Evolutionary conservation across 35 echinoderm and acorn worm genomes (phyloP), one percentile per base, ranked within the genome.

Genomic region (Heliocidaris erythrogramma): DNA sequence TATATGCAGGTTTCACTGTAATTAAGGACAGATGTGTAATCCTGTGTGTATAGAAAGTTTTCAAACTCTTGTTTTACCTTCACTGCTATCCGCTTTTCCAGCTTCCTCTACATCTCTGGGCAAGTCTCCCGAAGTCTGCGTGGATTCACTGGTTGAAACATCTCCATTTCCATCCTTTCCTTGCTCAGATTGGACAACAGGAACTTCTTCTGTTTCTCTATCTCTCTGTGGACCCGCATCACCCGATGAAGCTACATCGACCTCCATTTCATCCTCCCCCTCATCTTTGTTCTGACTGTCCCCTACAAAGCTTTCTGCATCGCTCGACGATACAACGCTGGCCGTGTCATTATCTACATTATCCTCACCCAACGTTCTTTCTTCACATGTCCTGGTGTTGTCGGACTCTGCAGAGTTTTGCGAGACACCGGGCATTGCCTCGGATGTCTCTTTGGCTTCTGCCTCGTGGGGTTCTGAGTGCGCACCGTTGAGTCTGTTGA

Each of bases 1-100:
- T 42, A 42, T 42, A 42, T 42, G 3, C 35, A 42, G 35, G 35
- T 42, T 42, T 42, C 35, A 42, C 35, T 42, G 35, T 42, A 42
- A 42, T 42, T 42, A 42, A 42, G 49, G 0, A 52, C 10, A 12
- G 2, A 56, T 56, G 3, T 42, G 52, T 56, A 56, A 56, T 56
- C 8, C 14, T 13, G 7, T 56, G 52, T 56, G 10, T 12, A 12
- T 12, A 42, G 52, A 9, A 56, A 56, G 52, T 56, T 56, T 56
- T 56, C 7, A 12, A 56, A 56, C 52, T 56, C 11, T 56, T 56
- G 52, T 21, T 89, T 18, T 92, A 92, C 91, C 91, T 92, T 92
- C 91, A 92, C 91, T 92, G 50, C 91, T 92, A n/a, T 92, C 91
- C n/a, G 91, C 91, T 92, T 92, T 92, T 59, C 91, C 91, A 48